Evolutionary conservation across 2,113 vertebrate species (phyloP).

Genomic region (Columba janthina): DNA sequence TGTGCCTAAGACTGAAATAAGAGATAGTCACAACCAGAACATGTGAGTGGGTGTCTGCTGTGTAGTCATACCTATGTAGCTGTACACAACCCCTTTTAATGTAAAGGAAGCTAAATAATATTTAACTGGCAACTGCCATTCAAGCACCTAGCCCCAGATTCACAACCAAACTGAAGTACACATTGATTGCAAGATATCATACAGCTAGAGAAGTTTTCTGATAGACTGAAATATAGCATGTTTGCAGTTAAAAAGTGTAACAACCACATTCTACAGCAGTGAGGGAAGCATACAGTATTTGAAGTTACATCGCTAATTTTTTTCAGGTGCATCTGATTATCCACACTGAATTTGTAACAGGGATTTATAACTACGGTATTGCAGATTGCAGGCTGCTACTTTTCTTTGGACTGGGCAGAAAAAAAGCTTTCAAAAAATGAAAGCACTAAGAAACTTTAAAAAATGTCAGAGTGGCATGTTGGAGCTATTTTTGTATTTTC

Average conservation of each 20-base stretch:
- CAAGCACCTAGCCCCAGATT: not conserved
- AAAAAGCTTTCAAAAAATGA: not conserved
- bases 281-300: not conserved
- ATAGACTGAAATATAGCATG: not conserved
- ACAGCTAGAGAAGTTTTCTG: not conserved
- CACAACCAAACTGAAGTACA: rapidly evolving
- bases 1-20: not conserved
- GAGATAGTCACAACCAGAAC: not conserved
- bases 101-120: not conserved
- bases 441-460: not conserved
- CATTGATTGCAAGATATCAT: too few relatives aligned
- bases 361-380: rapidly evolving
- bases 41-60: not conserved
- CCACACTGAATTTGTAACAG: not conserved
- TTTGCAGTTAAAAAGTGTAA: not conserved
- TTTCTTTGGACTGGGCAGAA: not conserved
- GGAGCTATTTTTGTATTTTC: not conserved
- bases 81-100: not conserved
- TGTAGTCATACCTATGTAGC: not conserved
- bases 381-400: not conserved
- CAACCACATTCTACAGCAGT: not conserved
- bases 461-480: not conserved
- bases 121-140: not conserved
- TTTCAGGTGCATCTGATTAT: not conserved
- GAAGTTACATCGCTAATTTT: not conserved